Evolutionary conservation across 2,797 vertebrate species (phyloP).

Genomic region (Ptychobarbus kaznakovi): DNA sequence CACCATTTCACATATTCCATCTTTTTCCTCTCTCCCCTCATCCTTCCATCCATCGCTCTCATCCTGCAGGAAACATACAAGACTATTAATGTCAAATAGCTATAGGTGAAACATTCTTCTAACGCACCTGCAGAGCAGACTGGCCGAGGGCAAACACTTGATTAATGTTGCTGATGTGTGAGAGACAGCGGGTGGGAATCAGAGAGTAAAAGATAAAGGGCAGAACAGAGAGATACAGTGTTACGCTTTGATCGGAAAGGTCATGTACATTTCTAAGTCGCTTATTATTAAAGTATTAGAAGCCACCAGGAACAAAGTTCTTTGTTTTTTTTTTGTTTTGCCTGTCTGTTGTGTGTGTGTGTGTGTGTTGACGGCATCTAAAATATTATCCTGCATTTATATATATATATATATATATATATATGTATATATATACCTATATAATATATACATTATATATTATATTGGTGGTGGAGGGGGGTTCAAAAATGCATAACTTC

Average conservation of each 20-base stretch:
- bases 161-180: conserved; percentile 41
- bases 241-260: conserved; percentile 41
- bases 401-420: neutral
- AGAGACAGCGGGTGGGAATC: conserved; percentile 20
- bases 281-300: conserved; percentile 24
- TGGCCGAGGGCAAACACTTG: conserved; percentile 34
- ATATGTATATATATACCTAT: no score
- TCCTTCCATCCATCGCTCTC: conserved; percentile 59
- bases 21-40: conserved; percentile 15
- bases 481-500: no score
- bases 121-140: conserved; percentile 36
- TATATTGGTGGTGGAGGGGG: no score
- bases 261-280: conserved; percentile 27
- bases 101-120: conserved; percentile 48
- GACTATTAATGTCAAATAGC: conserved; percentile 56
- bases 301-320: neutral
- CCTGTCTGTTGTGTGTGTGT: no score
- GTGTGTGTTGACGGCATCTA: neutral
- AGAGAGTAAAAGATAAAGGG: conserved; percentile 35
- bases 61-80: conserved; percentile 41
- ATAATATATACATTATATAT: no score
- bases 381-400: neutral
- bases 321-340: neutral
- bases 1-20: conserved; percentile 48
- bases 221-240: conserved; percentile 38